Evolutionary conservation across 2,888 invertebrate genomes (phyloP).

Genomic region (Andricus curvator): DNA sequence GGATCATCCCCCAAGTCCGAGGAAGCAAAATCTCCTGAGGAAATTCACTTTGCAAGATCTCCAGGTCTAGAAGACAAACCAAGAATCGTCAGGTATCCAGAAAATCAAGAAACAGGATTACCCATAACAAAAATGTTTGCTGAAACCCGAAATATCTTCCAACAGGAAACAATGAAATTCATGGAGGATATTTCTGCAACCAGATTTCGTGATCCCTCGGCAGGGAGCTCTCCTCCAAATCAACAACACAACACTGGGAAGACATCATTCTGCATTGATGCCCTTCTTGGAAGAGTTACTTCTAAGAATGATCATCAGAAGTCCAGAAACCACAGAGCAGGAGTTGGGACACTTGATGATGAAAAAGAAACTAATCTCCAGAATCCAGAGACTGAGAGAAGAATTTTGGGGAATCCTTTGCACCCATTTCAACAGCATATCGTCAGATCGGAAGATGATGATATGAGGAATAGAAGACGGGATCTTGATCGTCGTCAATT

Average conservation of each 20-base stretch:
- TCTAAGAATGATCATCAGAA: slow-evolving; percentile 52
- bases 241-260: slow-evolving; percentile 74
- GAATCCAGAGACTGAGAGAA: slow-evolving; percentile 14
- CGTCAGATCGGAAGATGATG: slow-evolving; percentile 16
- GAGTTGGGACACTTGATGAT: not conserved
- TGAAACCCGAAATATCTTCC: slow-evolving; percentile 33
- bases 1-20: slow-evolving; percentile 62
- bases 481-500: slow-evolving; percentile 2
- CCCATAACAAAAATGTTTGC: slow-evolving; percentile 42
- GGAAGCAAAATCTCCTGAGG: slow-evolving; percentile 52
- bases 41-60: slow-evolving; percentile 48
- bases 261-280: slow-evolving; percentile 95
- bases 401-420: slow-evolving; percentile 1
- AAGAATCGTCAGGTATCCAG: slow-evolving; percentile 44
- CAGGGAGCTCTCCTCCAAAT: slow-evolving; percentile 51
- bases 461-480: slow-evolving; percentile 10
- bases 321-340: not conserved
- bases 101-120: slow-evolving; percentile 38
- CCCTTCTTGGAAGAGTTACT: slow-evolving; percentile 85
- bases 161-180: slow-evolving; percentile 34
- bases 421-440: slow-evolving; percentile 30
- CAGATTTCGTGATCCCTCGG: slow-evolving; percentile 56
- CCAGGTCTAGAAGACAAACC: slow-evolving; percentile 54
- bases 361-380: slow-evolving; percentile 7
- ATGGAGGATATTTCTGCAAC: slow-evolving; percentile 39